A percentile compares a stretch with the other conserved stretches of the same genome.
Conservation (phyloP, 2,797 vertebrate species). For the Acanthurus tractus region DNA sequence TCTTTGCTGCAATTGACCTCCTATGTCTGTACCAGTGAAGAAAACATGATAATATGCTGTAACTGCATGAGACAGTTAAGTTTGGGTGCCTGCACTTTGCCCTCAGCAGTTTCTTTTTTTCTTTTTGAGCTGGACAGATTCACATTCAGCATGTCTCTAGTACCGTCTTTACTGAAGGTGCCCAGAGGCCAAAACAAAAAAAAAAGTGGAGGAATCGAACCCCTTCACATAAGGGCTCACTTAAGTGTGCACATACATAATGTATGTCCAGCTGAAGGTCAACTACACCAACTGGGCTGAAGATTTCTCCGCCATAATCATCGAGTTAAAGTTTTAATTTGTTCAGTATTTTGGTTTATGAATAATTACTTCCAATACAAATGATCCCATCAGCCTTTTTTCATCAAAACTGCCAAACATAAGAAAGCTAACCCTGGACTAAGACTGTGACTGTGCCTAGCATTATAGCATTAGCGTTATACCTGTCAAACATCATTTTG, state of each 20-base stretch:
- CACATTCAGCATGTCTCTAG: not conserved
- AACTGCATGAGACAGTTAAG: not conserved
- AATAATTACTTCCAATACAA: not conserved
- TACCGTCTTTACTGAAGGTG: slow-evolving; percentile 1
- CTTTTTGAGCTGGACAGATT: slow-evolving; percentile 15
- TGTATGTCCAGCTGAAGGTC: not conserved
- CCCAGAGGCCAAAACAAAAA: slow-evolving; percentile 36
- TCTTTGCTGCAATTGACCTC: slow-evolving; percentile 7
- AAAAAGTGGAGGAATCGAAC: slow-evolving; percentile 17
- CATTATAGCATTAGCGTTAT: no score
- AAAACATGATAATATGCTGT: slow-evolving; percentile 12
- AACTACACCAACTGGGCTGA: not conserved
- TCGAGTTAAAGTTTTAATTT: not conserved
- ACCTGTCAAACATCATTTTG: no score
- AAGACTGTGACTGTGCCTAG: no score
- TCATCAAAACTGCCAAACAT: not conserved
- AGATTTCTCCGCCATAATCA: not conserved
- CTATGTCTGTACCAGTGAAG: not conserved
- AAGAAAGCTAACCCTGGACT: not conserved
- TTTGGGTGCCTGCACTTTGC: slow-evolving; percentile 6
- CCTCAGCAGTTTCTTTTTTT: slow-evolving; percentile 18
- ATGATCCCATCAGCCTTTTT: not conserved
- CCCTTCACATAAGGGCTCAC: not conserved
- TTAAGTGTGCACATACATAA: slow-evolving; percentile 8
- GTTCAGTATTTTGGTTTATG: not conserved